Percentiles rank a stretch among this genome's conserved stretches.
phyloP scores from a whole-genome alignment of 2,113 vertebrate genomes.

The Pseudopodoces humilis region DNA sequence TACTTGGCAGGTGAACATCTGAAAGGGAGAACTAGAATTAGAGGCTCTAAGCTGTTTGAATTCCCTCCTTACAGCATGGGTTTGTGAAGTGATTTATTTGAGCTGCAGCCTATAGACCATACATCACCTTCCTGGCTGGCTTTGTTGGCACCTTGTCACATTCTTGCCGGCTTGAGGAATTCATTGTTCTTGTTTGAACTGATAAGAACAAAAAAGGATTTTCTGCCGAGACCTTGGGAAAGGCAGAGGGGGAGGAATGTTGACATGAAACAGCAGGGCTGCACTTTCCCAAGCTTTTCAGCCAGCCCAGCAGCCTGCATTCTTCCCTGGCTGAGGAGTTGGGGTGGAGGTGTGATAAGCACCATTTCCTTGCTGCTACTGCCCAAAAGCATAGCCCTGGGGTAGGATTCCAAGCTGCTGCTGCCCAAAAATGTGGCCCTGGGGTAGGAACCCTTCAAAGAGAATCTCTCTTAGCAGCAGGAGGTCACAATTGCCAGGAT shows the following conservation, averaged over 20 bases:
- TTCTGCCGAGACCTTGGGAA: slow-evolving; percentile 80
- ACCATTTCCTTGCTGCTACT: background rate
- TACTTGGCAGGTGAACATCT: slow-evolving; percentile 50
- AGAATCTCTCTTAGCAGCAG: background rate
- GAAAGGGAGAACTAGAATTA: background rate
- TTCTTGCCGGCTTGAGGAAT: slow-evolving; percentile 80
- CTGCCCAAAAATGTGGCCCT: background rate
- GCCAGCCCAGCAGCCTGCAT: background rate
- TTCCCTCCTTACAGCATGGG: slow-evolving; percentile 53
- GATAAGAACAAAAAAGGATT: slow-evolving; percentile 83
- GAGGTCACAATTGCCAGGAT: background rate
- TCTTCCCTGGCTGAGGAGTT: slow-evolving; percentile 9
- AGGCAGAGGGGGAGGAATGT: slow-evolving; percentile 72
- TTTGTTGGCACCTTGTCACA: slow-evolving; percentile 86
- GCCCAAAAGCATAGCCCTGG: background rate
- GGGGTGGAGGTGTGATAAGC: background rate
- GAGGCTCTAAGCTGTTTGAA: slow-evolving; percentile 27
- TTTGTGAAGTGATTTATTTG: slow-evolving; percentile 79
- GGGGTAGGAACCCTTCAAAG: background rate
- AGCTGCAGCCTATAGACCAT: slow-evolving; percentile 71
- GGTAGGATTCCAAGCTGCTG: background rate
- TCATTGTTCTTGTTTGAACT: slow-evolving; percentile 85
- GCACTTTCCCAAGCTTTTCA: slow-evolving; percentile 70
- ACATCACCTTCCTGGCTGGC: slow-evolving; percentile 83
- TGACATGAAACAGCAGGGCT: slow-evolving; percentile 62